phyloP scores from a whole-genome alignment of 2,113 vertebrate species.

The Zosterops hypoxanthus region DNA sequence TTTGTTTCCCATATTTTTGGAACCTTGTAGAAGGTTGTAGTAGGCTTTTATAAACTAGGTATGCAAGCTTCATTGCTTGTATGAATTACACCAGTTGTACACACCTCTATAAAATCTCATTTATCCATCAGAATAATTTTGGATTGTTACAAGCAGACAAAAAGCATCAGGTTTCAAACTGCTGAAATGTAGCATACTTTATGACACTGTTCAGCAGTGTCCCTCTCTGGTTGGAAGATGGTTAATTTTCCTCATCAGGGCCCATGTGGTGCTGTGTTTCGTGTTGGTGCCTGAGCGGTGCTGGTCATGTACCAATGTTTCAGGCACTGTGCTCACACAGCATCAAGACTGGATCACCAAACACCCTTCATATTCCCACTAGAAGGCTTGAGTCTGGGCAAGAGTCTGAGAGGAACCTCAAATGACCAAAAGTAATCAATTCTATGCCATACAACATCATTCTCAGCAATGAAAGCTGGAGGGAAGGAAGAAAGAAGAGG shows the following conservation, averaged over 20 bases:
- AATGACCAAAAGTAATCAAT: neutral
- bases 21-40: neutral
- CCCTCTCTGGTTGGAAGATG: neutral
- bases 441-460: neutral
- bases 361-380: fast-evolving
- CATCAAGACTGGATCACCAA: neutral
- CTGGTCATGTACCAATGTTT: fast-evolving
- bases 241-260: fast-evolving
- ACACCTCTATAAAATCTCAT: neutral
- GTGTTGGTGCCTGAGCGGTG: fast-evolving
- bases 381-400: neutral
- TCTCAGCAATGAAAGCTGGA: neutral
- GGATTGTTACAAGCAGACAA: neutral
- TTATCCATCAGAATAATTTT: neutral
- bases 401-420: neutral
- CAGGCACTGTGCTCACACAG: too few relatives aligned
- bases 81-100: neutral
- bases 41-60: neutral
- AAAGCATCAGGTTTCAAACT: neutral
- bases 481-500: neutral
- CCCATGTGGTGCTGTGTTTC: fast-evolving
- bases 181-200: neutral
- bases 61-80: neutral
- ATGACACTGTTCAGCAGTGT: neutral
- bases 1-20: neutral